Conservation (phyloP, 35 echinoderm and acorn worm genomes). For the Chiridota heheva region DNA sequence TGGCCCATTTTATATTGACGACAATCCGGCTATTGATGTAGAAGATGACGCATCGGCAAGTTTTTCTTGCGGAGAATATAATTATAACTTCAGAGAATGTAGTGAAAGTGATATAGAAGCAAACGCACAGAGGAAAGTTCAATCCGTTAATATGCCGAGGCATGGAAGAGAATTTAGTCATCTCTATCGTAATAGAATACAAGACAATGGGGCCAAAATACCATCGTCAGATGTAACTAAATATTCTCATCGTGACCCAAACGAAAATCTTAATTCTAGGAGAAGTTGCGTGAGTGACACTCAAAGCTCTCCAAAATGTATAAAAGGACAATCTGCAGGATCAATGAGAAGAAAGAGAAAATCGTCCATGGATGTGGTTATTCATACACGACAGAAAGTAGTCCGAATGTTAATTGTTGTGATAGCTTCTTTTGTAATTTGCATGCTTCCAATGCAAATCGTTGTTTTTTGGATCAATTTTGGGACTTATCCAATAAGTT, state of each 20-base stretch:
- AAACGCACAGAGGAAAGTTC: not conserved
- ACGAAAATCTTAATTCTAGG: not conserved
- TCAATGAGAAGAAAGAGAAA: slow-evolving; percentile 24
- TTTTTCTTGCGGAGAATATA: not conserved
- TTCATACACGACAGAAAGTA: slow-evolving; percentile 60
- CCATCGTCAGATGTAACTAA: not conserved
- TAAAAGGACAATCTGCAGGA: not conserved
- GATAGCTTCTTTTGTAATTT: slow-evolving; percentile 32
- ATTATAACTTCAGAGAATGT: not conserved
- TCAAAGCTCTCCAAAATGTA: not conserved
- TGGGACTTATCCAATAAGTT: not conserved
- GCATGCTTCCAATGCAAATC: slow-evolving; percentile 41
- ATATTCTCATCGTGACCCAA: not conserved
- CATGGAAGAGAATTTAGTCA: slow-evolving; percentile 1
- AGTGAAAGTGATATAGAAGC: not conserved
- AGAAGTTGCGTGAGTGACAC: slow-evolving; percentile 3
- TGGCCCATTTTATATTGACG: no score
- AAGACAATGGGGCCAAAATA: not conserved
- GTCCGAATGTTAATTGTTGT: slow-evolving; percentile 53
- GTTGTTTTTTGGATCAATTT: slow-evolving; percentile 14
- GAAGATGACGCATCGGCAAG: no score
- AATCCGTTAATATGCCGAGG: not conserved
- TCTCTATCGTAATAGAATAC: not conserved
- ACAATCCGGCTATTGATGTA: no score
- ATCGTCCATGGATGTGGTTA: slow-evolving; percentile 22